Evolutionary conservation across 2,888 invertebrate genomes (phyloP).

Genomic region (Epirrita christyi): DNA sequence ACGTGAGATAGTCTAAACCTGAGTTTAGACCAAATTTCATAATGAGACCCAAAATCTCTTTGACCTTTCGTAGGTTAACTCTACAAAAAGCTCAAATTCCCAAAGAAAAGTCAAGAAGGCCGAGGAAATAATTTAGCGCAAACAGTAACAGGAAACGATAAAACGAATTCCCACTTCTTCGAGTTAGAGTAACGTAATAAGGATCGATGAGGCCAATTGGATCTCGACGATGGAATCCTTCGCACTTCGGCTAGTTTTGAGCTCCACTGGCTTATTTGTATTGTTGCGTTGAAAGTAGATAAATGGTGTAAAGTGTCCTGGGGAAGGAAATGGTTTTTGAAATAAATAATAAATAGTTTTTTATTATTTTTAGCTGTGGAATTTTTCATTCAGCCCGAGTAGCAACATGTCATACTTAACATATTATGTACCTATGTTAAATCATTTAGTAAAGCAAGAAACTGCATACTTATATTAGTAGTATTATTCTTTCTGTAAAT

Average conservation of each 20-base stretch:
- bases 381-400: neutral
- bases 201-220: constrained; percentile 55
- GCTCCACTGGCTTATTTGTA: constrained; percentile 22
- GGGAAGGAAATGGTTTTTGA: neutral
- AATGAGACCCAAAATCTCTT: no score
- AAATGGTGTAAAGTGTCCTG: constrained; percentile 2
- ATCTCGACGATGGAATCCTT: constrained; percentile 39
- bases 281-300: constrained; percentile 4
- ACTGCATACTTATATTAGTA: no score
- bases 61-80: no score
- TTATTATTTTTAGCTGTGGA: neutral
- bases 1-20: no score
- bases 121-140: constrained; percentile 35
- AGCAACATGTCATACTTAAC: no score
- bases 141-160: constrained; percentile 46
- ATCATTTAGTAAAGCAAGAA: no score
- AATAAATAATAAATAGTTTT: neutral
- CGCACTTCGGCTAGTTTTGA: constrained; percentile 28
- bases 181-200: constrained; percentile 53
- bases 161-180: constrained; percentile 39
- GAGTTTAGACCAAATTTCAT: no score
- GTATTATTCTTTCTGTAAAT: no score
- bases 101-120: constrained; percentile 23
- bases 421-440: no score
- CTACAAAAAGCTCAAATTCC: neutral